phyloP scores from a whole-genome alignment of 1,140 invertebrate genomes.

The Eufriesea mexicana region DNA sequence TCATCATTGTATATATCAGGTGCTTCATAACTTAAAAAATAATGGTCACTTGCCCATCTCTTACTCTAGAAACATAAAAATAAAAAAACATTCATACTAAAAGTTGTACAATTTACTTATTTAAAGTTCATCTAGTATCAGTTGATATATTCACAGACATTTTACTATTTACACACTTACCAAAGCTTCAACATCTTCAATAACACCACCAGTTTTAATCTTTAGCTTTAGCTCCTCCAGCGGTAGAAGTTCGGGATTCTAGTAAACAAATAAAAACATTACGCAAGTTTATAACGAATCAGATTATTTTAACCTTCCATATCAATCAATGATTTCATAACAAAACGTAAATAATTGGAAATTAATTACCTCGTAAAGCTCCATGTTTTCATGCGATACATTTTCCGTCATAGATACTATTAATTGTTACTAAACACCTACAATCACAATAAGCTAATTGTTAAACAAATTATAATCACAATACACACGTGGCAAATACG shows the following conservation, averaged over 20 bases:
- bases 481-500: not conserved
- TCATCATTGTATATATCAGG: constrained; percentile 70
- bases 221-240: constrained; percentile 71
- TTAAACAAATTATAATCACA: not conserved
- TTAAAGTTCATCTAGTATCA: not conserved
- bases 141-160: not conserved
- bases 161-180: constrained; percentile 63
- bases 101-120: not conserved
- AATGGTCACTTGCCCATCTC: constrained; percentile 74
- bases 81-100: too few species aligned
- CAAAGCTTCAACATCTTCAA: constrained; percentile 70
- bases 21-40: constrained; percentile 77
- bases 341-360: not conserved
- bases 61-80: constrained; percentile 70
- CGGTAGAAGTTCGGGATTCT: constrained; percentile 74
- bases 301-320: constrained; percentile 3
- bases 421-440: not conserved
- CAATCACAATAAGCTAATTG: not conserved
- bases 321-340: not conserved
- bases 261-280: constrained; percentile 23
- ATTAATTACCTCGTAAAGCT: constrained; percentile 49
- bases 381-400: constrained; percentile 47
- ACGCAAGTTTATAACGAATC: not conserved
- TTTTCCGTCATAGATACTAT: constrained; percentile 49
- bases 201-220: constrained; percentile 67